Conservation (phyloP, 2,797 vertebrate genomes). For the Onychomys arenicola region DNA sequence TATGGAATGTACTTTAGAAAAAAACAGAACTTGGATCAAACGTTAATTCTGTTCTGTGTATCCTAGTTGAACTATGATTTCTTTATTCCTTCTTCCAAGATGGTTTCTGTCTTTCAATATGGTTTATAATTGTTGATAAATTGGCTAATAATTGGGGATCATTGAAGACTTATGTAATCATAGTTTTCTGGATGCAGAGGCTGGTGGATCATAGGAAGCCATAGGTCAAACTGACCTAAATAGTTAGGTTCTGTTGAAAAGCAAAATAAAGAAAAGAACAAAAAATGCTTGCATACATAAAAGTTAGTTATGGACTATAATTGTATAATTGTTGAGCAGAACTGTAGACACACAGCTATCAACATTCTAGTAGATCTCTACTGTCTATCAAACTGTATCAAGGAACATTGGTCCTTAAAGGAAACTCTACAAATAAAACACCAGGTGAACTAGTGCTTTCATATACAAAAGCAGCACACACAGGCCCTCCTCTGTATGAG, state of each 20-base stretch:
- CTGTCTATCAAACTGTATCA: not conserved
- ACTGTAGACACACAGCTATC: fast-evolving
- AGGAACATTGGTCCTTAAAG: not conserved
- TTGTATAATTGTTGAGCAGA: not conserved
- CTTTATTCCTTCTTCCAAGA: not conserved
- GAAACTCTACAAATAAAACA: not conserved
- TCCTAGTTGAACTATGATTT: not conserved
- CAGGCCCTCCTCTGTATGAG: not conserved
- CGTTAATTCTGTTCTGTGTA: not conserved
- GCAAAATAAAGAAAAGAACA: not conserved
- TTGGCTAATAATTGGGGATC: not conserved
- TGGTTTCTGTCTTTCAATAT: not conserved
- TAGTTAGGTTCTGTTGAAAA: not conserved
- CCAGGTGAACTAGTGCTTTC: not conserved
- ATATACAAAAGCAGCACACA: not conserved
- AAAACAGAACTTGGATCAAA: not conserved
- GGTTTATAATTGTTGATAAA: not conserved
- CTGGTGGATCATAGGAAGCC: not conserved
- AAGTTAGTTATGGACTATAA: not conserved
- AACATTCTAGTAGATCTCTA: not conserved
- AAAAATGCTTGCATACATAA: too few species aligned
- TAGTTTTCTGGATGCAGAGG: not conserved
- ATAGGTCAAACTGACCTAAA: not conserved
- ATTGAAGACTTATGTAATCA: not conserved
- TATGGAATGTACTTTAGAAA: not conserved